A percentile compares a stretch with the other conserved stretches of the same genome.
These are phyloP conservation scores for Corbicula japonica DNA, from an alignment of 2,888 invertebrate genomes.

Conservation along the genomic window DNA sequence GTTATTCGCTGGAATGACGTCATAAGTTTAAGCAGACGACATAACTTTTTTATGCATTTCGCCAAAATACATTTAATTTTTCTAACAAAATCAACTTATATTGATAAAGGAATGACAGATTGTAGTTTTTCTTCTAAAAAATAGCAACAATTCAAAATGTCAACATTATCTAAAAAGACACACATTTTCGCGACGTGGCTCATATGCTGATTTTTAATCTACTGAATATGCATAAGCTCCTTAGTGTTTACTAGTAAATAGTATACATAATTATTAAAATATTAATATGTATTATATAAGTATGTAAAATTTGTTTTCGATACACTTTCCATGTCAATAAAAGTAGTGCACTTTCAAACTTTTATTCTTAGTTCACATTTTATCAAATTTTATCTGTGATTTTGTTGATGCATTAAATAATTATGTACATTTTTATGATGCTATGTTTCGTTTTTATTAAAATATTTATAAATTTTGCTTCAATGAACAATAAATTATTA, in stretches of 20 bases:
- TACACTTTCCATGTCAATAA: not conserved
- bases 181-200: too few species aligned
- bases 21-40: too few species aligned
- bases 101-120: too few species aligned
- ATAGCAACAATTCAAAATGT: too few species aligned
- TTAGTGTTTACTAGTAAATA: not conserved
- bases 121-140: too few species aligned
- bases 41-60: too few species aligned
- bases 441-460: slow-evolving; percentile 53
- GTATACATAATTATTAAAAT: not conserved
- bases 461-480: slow-evolving; percentile 64
- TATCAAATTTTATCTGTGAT: slow-evolving; percentile 43
- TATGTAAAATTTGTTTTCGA: slow-evolving; percentile 2
- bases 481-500: slow-evolving; percentile 56
- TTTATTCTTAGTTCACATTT: not conserved
- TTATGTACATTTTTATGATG: slow-evolving; percentile 41
- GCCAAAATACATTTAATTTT: too few species aligned
- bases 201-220: not conserved
- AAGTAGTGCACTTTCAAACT: not conserved
- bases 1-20: too few species aligned
- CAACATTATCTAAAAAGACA: too few species aligned
- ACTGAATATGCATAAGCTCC: not conserved
- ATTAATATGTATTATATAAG: not conserved
- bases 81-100: too few species aligned
- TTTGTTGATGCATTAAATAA: slow-evolving; percentile 41